These are phyloP conservation scores for Clarias pachynema DNA, from an alignment of 2,797 vertebrate species.

Conservation along the genomic window DNA sequence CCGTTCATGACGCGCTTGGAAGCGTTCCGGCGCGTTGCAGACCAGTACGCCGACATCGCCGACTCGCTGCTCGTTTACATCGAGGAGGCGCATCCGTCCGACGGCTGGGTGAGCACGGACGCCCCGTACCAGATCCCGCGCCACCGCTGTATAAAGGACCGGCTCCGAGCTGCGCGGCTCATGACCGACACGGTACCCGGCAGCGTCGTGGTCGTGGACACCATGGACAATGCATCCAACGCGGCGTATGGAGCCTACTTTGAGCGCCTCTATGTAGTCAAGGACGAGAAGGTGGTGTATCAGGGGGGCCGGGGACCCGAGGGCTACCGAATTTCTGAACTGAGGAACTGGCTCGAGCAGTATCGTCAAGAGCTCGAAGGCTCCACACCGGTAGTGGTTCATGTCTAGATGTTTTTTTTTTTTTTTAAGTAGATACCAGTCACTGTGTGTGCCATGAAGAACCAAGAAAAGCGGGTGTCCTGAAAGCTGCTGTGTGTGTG, in stretches of 20 bases:
- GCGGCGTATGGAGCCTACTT: conserved; percentile 97
- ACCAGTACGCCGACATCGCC: conserved; percentile 89
- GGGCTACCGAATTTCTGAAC: conserved; percentile 93
- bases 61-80: conserved; percentile 97
- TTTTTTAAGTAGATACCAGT: conserved; percentile 14
- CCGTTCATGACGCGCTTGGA: conserved; percentile 97
- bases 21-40: conserved; percentile 90
- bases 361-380: conserved; percentile 79
- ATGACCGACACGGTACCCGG: conserved; percentile 84
- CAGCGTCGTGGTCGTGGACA: conserved; percentile 91
- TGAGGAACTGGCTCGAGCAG: conserved; percentile 87
- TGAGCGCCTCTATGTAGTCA: conserved; percentile 92
- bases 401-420: conserved; percentile 75
- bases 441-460: conserved; percentile 40
- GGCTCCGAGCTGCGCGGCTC: conserved; percentile 86
- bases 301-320: conserved; percentile 94
- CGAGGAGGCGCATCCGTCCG: conserved; percentile 96
- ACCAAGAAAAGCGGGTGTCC: conserved; percentile 19
- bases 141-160: conserved; percentile 93
- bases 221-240: conserved; percentile 95
- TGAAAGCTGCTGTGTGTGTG: conserved; percentile 33
- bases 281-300: conserved; percentile 87
- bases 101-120: conserved; percentile 97
- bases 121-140: conserved; percentile 92
- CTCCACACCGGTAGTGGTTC: conserved; percentile 77